Evolutionary conservation across 1,140 invertebrate genomes (phyloP).

Genomic region (Sycophaga agraensis): DNA sequence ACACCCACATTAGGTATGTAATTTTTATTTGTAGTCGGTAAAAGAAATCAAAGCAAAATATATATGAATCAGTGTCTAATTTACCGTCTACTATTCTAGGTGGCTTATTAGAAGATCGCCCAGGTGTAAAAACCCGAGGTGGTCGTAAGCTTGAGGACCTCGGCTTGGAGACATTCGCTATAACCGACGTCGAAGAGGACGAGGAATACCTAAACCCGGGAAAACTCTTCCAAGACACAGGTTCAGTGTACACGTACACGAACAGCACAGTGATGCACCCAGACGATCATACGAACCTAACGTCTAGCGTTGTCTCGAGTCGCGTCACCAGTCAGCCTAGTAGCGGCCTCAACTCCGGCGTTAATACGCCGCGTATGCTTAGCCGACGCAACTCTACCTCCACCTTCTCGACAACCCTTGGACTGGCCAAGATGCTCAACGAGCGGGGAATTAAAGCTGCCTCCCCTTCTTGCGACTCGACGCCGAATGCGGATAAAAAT

Average conservation of each 20-base stretch:
- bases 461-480: slow-evolving; percentile 67
- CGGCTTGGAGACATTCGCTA: slow-evolving; percentile 75
- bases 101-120: slow-evolving; percentile 84
- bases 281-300: slow-evolving; percentile 72
- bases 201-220: slow-evolving; percentile 74
- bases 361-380: slow-evolving; percentile 63
- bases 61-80: too few relatives aligned
- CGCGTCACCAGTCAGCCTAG: slow-evolving; percentile 61
- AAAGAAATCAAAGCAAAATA: too few relatives aligned
- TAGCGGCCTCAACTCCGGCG: slow-evolving; percentile 61
- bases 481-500: slow-evolving; percentile 66
- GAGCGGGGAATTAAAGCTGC: slow-evolving; percentile 78
- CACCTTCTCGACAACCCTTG: slow-evolving; percentile 77
- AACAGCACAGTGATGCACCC: slow-evolving; percentile 89
- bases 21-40: too few relatives aligned
- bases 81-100: slow-evolving; percentile 48
- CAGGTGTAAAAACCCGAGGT: slow-evolving; percentile 86
- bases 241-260: slow-evolving; percentile 83
- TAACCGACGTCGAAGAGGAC: slow-evolving; percentile 89
- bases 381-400: slow-evolving; percentile 72
- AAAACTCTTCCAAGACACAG: slow-evolving; percentile 74
- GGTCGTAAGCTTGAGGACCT: slow-evolving; percentile 76
- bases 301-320: slow-evolving; percentile 61
- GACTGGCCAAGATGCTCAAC: slow-evolving; percentile 77
- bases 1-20: slow-evolving; percentile 74